Percentiles rank a stretch among this genome's conserved stretches.
Evolutionary conservation across 2,888 invertebrate species (phyloP).

Genomic region (Agrotis ipsilon): DNA sequence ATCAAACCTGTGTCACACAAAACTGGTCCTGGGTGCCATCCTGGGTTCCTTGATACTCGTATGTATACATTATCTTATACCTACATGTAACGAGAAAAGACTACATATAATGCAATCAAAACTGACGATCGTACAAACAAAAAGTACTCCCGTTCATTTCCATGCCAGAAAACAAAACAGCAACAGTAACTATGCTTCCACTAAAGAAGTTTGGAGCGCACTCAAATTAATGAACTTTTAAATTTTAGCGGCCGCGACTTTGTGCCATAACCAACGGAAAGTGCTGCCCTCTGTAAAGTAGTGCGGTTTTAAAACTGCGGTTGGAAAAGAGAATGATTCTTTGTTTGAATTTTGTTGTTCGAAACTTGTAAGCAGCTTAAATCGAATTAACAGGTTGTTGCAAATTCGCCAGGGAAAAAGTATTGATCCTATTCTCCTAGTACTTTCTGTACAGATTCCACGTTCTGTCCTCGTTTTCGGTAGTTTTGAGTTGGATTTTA

Average conservation of each 20-base stretch:
- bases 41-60: too few species aligned
- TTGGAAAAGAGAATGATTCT: slow-evolving; percentile 6
- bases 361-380: neutral
- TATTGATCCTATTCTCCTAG: too few species aligned
- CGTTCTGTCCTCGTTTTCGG: too few species aligned
- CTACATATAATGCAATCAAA: neutral
- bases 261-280: slow-evolving; percentile 32
- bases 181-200: neutral
- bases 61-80: too few species aligned
- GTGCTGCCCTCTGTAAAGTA: slow-evolving; percentile 23
- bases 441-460: too few species aligned
- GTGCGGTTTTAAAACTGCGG: slow-evolving; percentile 26
- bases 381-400: too few species aligned
- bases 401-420: too few species aligned
- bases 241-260: slow-evolving; percentile 34
- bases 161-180: slow-evolving; percentile 11
- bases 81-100: too few species aligned
- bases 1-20: too few species aligned
- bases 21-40: too few species aligned
- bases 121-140: neutral
- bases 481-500: too few species aligned
- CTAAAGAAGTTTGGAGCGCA: slow-evolving; percentile 38
- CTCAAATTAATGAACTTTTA: slow-evolving; percentile 57
- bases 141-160: neutral
- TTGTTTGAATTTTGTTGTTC: slow-evolving; percentile 3